phyloP scores from a whole-genome alignment of 2,113 vertebrate genomes.

The Platycercus adscitus region DNA sequence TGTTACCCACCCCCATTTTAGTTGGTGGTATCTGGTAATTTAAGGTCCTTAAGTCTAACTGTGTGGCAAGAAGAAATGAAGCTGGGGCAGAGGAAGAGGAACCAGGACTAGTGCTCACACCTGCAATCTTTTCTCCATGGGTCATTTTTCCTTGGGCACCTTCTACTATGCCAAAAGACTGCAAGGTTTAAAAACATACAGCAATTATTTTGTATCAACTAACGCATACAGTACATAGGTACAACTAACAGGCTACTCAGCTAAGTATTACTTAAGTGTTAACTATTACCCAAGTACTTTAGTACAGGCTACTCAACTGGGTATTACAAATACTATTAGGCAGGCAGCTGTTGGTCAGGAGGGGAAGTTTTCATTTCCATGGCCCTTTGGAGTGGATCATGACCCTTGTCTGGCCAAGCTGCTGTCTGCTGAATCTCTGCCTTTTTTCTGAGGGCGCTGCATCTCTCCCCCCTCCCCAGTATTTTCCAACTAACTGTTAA shows the following conservation, averaged over 20 bases:
- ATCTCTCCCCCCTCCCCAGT: neutral
- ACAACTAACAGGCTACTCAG: neutral
- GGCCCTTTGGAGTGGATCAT: neutral
- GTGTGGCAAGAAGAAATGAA: neutral
- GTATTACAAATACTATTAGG: neutral
- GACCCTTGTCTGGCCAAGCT: rapidly evolving
- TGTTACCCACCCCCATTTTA: neutral
- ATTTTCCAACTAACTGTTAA: neutral
- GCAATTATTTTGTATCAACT: neutral
- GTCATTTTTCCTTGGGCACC: neutral
- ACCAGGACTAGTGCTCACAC: neutral
- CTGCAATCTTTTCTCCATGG: neutral
- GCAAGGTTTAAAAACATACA: neutral
- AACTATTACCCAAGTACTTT: neutral
- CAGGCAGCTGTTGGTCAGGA: neutral
- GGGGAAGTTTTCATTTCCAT: neutral
- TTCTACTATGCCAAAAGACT: neutral
- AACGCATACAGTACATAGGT: neutral
- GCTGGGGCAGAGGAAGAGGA: neutral
- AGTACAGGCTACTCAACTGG: neutral
- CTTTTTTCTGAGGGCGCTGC: neutral
- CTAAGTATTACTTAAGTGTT: neutral
- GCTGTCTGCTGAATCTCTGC: neutral
- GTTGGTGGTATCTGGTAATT: neutral
- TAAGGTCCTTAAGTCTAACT: neutral